Conservation (phyloP, 1,140 invertebrate genomes). For the Cotesia vestalis region DNA sequence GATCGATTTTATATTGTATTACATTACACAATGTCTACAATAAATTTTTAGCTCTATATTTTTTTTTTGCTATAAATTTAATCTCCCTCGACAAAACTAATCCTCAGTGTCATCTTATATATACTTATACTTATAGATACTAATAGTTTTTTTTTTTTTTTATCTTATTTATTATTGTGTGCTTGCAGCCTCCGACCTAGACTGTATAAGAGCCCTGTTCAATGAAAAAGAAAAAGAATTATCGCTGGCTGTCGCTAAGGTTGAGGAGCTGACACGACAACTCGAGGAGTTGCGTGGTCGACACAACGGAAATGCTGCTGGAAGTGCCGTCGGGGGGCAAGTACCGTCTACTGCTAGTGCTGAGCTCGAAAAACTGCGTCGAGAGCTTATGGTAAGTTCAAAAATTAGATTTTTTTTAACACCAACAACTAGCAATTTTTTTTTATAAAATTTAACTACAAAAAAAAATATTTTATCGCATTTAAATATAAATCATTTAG, state of each 20-base stretch:
- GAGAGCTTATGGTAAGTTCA: constrained; percentile 86
- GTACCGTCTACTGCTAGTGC: constrained; percentile 77
- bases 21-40: no score
- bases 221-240: constrained; percentile 98
- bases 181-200: constrained; percentile 87
- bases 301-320: constrained; percentile 63
- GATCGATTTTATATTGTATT: no score
- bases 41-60: no score
- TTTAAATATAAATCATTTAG: no score
- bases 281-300: constrained; percentile 87
- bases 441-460: no score
- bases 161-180: constrained; percentile 25
- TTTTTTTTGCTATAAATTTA: no score
- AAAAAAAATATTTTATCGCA: no score
- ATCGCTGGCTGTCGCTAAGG: constrained; percentile 92
- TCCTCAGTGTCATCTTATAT: background rate
- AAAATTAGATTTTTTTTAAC: background rate
- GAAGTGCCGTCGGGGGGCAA: constrained; percentile 55
- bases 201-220: constrained; percentile 93
- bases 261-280: constrained; percentile 93
- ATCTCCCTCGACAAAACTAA: background rate
- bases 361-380: constrained; percentile 89
- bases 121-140: background rate
- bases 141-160: constrained; percentile 15
- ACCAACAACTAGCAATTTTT: no score